phyloP scores from a whole-genome alignment of 1,140 invertebrate species.

The Diorhabda carinulata region DNA sequence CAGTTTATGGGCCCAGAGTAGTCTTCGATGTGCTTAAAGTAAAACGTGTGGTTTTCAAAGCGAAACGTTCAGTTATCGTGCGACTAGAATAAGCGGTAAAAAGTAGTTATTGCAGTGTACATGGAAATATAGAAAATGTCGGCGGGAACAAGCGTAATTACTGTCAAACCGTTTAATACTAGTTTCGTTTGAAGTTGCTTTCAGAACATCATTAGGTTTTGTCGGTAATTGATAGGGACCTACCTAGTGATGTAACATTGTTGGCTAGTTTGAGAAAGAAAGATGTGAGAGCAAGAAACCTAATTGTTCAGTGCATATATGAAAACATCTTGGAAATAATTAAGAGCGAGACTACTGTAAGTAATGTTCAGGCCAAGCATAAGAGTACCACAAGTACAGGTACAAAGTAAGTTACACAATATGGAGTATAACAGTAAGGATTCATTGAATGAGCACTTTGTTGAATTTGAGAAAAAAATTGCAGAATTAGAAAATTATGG shows the following conservation, averaged over 20 bases:
- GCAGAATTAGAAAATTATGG: background rate
- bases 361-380: background rate
- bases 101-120: no score
- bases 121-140: no score
- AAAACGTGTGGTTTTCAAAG: no score
- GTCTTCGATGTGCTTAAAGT: no score
- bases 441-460: background rate
- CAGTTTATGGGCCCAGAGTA: no score
- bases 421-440: background rate
- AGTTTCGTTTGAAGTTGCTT: constrained; percentile 25
- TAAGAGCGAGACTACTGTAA: constrained; percentile 1
- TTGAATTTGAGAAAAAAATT: constrained; percentile 4
- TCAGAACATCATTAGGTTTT: constrained; percentile 24
- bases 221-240: constrained; percentile 12
- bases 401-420: constrained; percentile 10
- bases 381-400: background rate
- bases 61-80: no score
- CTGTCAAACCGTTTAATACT: constrained; percentile 25
- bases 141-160: background rate
- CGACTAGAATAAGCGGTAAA: no score
- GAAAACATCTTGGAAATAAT: constrained; percentile 13
- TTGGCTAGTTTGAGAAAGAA: constrained; percentile 16
- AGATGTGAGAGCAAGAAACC: constrained; percentile 23
- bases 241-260: constrained; percentile 9
- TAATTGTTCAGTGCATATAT: constrained; percentile 12